Evolutionary conservation across 2,113 vertebrate genomes (phyloP).

Genomic region (Kobus ellipsiprymnus): DNA sequence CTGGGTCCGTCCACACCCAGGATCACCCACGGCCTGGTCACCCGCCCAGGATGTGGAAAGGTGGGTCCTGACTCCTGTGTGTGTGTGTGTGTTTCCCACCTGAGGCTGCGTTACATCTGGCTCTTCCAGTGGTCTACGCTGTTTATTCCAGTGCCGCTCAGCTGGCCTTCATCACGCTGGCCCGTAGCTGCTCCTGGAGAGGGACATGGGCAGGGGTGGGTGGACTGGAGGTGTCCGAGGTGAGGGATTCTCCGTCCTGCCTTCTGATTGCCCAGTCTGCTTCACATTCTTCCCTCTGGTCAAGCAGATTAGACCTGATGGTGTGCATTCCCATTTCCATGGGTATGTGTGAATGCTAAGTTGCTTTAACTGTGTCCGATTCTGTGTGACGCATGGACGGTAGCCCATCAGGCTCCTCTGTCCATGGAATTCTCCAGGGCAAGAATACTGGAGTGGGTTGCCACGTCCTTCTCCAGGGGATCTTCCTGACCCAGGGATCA

Average conservation of each 20-base stretch:
- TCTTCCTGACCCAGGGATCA: neutral
- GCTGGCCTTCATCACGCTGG: neutral
- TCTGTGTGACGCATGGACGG: neutral
- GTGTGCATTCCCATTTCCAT: accelerated
- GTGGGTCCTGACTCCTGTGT: accelerated
- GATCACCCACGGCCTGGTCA: accelerated
- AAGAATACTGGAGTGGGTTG: neutral
- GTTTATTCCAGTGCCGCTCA: neutral
- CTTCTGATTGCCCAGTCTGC: neutral
- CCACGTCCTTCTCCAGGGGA: neutral
- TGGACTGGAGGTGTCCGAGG: neutral
- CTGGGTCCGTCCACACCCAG: accelerated
- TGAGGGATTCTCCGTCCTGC: neutral
- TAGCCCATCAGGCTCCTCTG: neutral
- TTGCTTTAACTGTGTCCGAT: neutral
- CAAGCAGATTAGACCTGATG: neutral
- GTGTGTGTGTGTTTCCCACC: neutral
- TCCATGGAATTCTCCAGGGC: neutral
- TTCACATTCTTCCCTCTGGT: neutral
- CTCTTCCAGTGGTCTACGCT: neutral
- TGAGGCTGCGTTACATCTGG: neutral
- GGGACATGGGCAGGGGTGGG: neutral
- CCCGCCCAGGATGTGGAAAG: too few relatives aligned
- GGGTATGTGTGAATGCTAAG: neutral
- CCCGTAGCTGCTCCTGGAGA: neutral